Conservation (phyloP, 2,888 invertebrate species). For the Euspilapteryx auroguttella region DNA sequence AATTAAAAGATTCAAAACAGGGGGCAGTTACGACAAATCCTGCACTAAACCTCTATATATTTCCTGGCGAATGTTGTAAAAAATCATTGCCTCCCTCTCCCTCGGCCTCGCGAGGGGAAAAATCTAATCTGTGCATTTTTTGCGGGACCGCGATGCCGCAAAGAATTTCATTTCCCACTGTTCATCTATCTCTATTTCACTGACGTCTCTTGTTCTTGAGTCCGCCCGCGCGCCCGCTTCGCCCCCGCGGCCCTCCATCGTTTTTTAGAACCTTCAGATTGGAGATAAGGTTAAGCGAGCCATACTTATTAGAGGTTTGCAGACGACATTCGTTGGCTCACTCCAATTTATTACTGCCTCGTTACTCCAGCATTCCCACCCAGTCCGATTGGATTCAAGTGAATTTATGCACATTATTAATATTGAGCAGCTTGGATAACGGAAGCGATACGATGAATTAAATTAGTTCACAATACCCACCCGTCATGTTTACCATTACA, state of each 20-base stretch:
- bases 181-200: slow-evolving; percentile 64
- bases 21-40: slow-evolving; percentile 56
- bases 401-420: too few species aligned
- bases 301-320: slow-evolving; percentile 52
- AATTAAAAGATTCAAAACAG: slow-evolving; percentile 55
- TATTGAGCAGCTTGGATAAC: slow-evolving; percentile 12
- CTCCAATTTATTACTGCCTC: slow-evolving; percentile 34
- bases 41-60: slow-evolving; percentile 58
- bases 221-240: slow-evolving; percentile 18
- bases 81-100: slow-evolving; percentile 59
- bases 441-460: slow-evolving; percentile 28
- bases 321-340: slow-evolving; percentile 31
- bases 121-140: slow-evolving; percentile 65
- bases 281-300: slow-evolving; percentile 57
- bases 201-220: slow-evolving; percentile 60
- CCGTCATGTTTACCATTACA: slow-evolving; percentile 47
- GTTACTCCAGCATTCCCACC: too few species aligned
- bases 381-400: too few species aligned
- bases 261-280: slow-evolving; percentile 58
- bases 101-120: slow-evolving; percentile 53
- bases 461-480: slow-evolving; percentile 37
- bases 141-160: slow-evolving; percentile 63
- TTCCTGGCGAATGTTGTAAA: slow-evolving; percentile 53
- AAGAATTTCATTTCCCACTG: slow-evolving; percentile 65
- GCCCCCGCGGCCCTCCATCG: slow-evolving; percentile 23